phyloP scores from a whole-genome alignment of 2,888 invertebrate species.

The Eurytoma adleriae region DNA sequence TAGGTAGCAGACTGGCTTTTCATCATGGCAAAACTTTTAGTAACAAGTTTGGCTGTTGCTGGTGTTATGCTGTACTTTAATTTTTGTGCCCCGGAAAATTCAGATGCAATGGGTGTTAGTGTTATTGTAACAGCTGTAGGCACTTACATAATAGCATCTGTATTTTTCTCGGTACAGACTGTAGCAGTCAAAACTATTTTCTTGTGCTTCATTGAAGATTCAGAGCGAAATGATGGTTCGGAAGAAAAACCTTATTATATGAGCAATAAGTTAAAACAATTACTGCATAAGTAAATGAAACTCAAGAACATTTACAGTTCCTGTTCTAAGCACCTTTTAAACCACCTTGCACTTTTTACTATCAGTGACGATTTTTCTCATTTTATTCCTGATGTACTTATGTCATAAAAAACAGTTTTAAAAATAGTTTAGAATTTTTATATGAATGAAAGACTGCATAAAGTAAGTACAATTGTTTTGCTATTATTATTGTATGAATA shows the following conservation, averaged over 20 bases:
- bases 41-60: slow-evolving; percentile 87
- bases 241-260: slow-evolving; percentile 94
- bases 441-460: no score
- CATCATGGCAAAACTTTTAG: slow-evolving; percentile 91
- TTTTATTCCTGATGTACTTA: no score
- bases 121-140: slow-evolving; percentile 88
- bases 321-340: no score
- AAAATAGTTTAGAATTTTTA: no score
- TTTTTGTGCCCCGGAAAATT: slow-evolving; percentile 72
- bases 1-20: slow-evolving; percentile 93
- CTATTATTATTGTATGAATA: no score
- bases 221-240: slow-evolving; percentile 95
- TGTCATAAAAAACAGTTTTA: no score
- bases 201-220: slow-evolving; percentile 97
- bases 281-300: slow-evolving; percentile 80
- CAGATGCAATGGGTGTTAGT: slow-evolving; percentile 89
- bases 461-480: no score
- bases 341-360: no score
- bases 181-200: slow-evolving; percentile 98
- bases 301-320: no score
- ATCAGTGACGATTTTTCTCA: no score
- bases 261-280: slow-evolving; percentile 93
- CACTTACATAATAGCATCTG: slow-evolving; percentile 89
- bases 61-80: slow-evolving; percentile 82
- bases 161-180: slow-evolving; percentile 95